phyloP scores from a whole-genome alignment of 2,113 vertebrate species.

The Meleagris gallopavo region DNA sequence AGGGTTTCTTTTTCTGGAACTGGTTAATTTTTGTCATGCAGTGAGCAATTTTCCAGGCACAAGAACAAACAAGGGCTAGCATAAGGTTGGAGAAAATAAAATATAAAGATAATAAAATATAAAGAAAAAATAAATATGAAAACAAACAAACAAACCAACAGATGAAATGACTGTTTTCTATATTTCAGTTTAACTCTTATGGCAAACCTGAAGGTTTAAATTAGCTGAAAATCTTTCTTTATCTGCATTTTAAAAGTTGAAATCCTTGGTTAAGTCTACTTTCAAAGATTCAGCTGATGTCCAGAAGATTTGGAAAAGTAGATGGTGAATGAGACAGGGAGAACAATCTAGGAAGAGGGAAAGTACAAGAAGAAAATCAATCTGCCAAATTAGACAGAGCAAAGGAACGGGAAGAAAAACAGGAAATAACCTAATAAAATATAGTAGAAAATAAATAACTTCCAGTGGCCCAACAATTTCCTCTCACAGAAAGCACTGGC shows the following conservation, averaged over 20 bases:
- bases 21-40: neutral
- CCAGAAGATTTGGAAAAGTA: neutral
- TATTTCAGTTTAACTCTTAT: neutral
- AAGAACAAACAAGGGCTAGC: neutral
- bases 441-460: slow-evolving; percentile 71
- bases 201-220: neutral
- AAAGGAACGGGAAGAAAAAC: slow-evolving; percentile 72
- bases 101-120: neutral
- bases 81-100: neutral
- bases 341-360: slow-evolving; percentile 10
- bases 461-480: slow-evolving; percentile 69
- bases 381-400: slow-evolving; percentile 68
- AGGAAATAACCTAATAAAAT: slow-evolving; percentile 72
- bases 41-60: neutral
- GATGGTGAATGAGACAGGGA: neutral
- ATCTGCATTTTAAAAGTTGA: neutral
- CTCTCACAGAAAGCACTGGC: slow-evolving; percentile 54
- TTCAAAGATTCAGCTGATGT: neutral
- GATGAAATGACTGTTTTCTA: neutral
- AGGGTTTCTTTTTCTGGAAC: neutral
- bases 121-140: neutral
- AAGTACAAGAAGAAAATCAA: slow-evolving; percentile 66
- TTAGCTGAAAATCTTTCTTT: neutral
- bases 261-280: neutral
- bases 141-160: neutral